Percentiles rank a stretch among this genome's conserved stretches.
Evolutionary conservation across 2,113 vertebrate genomes (phyloP).

Genomic region (Ranitomeya variabilis): DNA sequence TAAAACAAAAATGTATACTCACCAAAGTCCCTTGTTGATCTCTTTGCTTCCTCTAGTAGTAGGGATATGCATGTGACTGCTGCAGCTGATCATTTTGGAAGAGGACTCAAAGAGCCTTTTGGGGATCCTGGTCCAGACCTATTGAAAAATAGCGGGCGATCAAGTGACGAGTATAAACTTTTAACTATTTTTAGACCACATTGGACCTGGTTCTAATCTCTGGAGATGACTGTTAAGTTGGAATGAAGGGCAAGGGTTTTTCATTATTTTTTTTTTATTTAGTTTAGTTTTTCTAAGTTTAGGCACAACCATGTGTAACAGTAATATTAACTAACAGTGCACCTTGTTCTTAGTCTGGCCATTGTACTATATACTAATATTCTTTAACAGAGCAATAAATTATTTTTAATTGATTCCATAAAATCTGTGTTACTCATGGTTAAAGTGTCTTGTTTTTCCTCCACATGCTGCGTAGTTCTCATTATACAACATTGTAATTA

Average conservation of each 20-base stretch:
- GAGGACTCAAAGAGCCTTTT: too few relatives aligned
- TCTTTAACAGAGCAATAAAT: conserved; percentile 22
- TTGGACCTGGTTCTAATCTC: background rate
- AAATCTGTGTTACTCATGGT: background rate
- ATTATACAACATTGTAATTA: background rate
- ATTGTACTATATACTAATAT: background rate
- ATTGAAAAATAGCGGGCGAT: too few relatives aligned
- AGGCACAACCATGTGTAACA: background rate
- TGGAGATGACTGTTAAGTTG: background rate
- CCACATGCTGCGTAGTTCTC: background rate
- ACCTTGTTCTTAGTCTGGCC: background rate
- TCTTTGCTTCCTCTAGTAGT: too few relatives aligned
- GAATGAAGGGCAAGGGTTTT: background rate
- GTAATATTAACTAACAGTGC: background rate
- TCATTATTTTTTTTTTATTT: background rate
- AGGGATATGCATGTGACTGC: too few relatives aligned
- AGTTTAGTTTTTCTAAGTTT: background rate
- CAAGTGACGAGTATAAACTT: too few relatives aligned
- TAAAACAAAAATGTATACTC: too few relatives aligned
- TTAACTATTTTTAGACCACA: too few relatives aligned
- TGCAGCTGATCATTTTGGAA: too few relatives aligned
- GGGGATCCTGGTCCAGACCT: too few relatives aligned
- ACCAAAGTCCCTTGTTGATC: too few relatives aligned
- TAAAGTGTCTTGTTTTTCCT: background rate
- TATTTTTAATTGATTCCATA: background rate